Conservation (phyloP, 2,113 vertebrate genomes). For the Petrocephalus zakoni region DNA sequence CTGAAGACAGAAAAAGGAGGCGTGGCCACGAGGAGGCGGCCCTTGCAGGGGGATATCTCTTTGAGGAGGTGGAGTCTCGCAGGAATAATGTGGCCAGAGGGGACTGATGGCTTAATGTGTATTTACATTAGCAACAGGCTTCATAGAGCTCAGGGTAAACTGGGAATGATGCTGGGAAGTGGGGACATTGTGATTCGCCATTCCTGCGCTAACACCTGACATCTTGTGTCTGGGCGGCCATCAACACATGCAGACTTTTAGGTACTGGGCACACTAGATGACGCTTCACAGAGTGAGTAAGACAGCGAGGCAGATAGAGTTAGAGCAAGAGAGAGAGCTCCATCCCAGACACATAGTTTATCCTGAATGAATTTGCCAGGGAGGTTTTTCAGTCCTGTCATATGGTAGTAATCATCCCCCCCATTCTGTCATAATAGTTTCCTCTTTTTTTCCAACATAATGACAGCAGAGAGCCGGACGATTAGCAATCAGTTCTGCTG, state of each 20-base stretch:
- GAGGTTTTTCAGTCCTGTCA: neutral
- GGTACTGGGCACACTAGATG: conserved; percentile 10
- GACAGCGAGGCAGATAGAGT: neutral
- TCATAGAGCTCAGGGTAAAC: neutral
- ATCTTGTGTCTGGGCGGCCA: conserved; percentile 28
- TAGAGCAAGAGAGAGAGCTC: conserved; percentile 11
- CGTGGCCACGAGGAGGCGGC: neutral
- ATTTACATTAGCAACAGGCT: neutral
- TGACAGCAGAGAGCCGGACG: conserved; percentile 1
- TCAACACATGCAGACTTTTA: conserved; percentile 19
- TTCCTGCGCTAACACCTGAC: neutral
- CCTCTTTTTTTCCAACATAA: conserved; percentile 5
- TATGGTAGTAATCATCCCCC: conserved; percentile 26
- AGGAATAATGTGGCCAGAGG: neutral
- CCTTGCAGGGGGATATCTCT: neutral
- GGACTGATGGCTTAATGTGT: neutral
- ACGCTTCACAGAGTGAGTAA: neutral
- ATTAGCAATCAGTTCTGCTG: neutral
- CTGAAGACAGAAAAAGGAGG: neutral
- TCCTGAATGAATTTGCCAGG: neutral
- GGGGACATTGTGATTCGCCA: neutral
- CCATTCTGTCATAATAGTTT: conserved; percentile 16
- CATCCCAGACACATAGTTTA: neutral
- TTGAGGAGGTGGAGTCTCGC: neutral
- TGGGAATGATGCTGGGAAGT: neutral